Conservation (phyloP, 2,113 vertebrate genomes). For the Rhynchopsitta pachyrhyncha region DNA sequence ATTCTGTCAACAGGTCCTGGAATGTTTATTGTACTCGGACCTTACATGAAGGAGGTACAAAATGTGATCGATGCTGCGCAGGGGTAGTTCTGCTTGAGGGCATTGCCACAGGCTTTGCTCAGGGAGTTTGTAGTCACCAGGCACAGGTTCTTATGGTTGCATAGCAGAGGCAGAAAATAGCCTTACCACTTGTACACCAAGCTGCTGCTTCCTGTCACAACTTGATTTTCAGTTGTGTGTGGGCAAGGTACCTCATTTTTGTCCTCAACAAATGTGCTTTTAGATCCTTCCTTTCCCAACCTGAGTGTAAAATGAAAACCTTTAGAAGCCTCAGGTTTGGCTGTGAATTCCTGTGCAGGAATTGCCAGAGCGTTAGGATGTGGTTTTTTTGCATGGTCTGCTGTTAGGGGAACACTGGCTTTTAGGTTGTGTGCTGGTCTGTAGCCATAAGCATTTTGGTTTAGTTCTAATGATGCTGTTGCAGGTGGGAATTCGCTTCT, state of each 20-base stretch:
- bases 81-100: background rate
- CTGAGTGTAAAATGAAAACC: background rate
- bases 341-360: background rate
- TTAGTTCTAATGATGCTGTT: background rate
- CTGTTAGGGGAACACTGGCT: background rate
- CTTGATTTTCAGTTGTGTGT: background rate
- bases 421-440: background rate
- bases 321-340: background rate
- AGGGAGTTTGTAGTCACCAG: background rate
- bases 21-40: background rate
- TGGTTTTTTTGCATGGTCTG: background rate
- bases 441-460: background rate
- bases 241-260: background rate
- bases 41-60: background rate
- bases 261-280: background rate
- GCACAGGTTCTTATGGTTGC: background rate
- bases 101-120: background rate
- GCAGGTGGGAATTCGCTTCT: background rate
- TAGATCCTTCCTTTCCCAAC: background rate
- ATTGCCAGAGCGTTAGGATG: background rate
- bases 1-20: background rate
- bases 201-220: background rate
- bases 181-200: background rate
- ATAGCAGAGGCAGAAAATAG: background rate
- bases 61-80: accelerated